phyloP scores from a whole-genome alignment of 2,797 vertebrate species.

The Premnoplex brunnescens region DNA sequence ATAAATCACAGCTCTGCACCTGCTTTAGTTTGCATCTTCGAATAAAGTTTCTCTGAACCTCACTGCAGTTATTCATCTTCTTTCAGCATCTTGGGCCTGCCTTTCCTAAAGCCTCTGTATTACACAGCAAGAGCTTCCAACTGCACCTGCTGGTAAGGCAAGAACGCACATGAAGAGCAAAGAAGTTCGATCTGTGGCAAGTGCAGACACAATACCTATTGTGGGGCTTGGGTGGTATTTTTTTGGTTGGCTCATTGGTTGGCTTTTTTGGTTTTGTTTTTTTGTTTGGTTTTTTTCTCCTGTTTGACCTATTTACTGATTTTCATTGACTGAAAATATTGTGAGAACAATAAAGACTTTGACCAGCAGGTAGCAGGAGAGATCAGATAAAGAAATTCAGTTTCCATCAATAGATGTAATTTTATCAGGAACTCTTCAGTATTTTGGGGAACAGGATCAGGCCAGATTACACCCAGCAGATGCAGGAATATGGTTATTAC shows the following conservation, averaged over 20 bases:
- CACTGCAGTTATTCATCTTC: background rate
- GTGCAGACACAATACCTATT: background rate
- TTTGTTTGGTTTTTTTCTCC: background rate
- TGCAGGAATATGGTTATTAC: background rate
- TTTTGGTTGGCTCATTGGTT: background rate
- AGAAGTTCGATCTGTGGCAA: background rate
- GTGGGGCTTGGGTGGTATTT: background rate
- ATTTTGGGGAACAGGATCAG: background rate
- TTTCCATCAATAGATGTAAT: background rate
- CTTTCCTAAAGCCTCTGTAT: background rate
- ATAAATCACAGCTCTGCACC: background rate
- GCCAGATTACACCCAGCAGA: background rate
- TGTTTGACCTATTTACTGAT: background rate
- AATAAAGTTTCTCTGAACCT: background rate
- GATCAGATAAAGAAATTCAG: background rate
- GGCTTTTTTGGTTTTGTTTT: too few relatives aligned
- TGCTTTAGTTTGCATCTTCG: background rate
- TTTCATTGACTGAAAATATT: background rate
- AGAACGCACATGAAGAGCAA: background rate
- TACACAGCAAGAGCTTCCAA: background rate
- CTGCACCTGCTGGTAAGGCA: background rate
- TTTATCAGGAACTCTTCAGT: background rate
- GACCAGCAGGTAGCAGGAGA: slow-evolving; percentile 38
- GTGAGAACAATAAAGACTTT: background rate
- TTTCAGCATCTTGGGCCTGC: background rate